A percentile compares a stretch with the other conserved stretches of the same genome.
Evolutionary conservation across 1,140 invertebrate genomes (phyloP).

Genomic region (Ips nitidus): DNA sequence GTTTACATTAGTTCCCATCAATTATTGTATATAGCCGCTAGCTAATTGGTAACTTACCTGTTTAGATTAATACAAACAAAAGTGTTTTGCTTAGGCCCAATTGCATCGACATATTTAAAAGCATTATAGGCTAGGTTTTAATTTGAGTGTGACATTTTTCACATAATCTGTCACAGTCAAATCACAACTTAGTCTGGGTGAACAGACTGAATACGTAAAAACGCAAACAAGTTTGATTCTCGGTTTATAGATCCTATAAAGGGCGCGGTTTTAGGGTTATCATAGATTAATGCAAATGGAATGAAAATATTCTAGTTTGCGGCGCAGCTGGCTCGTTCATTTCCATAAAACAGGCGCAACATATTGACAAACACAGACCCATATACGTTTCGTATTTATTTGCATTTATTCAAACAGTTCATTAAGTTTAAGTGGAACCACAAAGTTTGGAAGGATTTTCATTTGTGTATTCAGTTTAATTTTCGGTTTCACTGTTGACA

Average conservation of each 20-base stretch:
- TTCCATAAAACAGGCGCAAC: constrained; percentile 42
- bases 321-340: constrained; percentile 38
- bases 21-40: not conserved
- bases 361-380: constrained; percentile 41
- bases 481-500: too few species aligned
- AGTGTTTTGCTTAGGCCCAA: too few species aligned
- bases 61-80: too few species aligned
- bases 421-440: constrained; percentile 34
- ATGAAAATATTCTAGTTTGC: constrained; percentile 37
- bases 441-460: not conserved
- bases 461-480: not conserved
- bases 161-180: too few species aligned
- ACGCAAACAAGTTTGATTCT: too few species aligned
- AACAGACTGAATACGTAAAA: too few species aligned
- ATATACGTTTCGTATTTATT: constrained; percentile 40
- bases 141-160: too few species aligned
- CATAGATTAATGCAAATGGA: constrained; percentile 39
- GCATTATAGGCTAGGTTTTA: too few species aligned
- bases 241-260: too few species aligned
- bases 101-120: too few species aligned
- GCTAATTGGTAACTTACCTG: not conserved
- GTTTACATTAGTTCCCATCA: constrained; percentile 5
- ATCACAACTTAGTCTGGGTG: too few species aligned
- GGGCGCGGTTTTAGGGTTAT: constrained; percentile 8
- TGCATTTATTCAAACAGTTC: constrained; percentile 34